Percentiles rank a stretch among this genome's conserved stretches.
phyloP scores from a whole-genome alignment of 2,888 invertebrate species.

The Andricus quercusramuli region DNA sequence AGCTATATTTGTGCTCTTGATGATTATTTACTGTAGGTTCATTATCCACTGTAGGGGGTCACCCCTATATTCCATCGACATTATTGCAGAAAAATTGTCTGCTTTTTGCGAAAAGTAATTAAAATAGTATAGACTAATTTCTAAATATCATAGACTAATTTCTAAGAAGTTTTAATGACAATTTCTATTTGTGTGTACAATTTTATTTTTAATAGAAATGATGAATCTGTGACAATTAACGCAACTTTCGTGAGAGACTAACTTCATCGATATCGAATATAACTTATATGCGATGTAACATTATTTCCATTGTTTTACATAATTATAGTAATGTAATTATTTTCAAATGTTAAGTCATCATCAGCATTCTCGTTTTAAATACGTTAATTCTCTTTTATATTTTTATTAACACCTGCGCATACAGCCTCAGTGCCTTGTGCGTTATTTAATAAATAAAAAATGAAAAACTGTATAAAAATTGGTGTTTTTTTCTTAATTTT shows the following conservation, averaged over 20 bases:
- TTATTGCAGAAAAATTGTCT: background rate
- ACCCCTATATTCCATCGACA: background rate
- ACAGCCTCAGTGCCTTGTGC: background rate
- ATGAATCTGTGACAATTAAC: background rate
- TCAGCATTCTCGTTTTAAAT: constrained; percentile 34
- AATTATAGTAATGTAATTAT: constrained; percentile 13
- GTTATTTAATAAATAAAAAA: constrained; percentile 39
- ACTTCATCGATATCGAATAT: constrained; percentile 50
- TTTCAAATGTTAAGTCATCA: constrained; percentile 4
- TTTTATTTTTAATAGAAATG: constrained; percentile 22
- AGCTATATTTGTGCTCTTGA: too few relatives aligned
- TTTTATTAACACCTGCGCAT: constrained; percentile 26
- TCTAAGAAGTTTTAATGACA: background rate
- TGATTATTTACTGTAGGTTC: too few relatives aligned
- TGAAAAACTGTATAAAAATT: background rate
- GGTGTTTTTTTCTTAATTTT: background rate
- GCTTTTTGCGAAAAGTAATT: background rate
- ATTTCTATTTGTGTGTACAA: background rate
- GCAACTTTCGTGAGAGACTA: constrained; percentile 49
- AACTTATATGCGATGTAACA: constrained; percentile 54
- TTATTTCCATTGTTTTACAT: constrained; percentile 61
- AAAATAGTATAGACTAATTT: constrained; percentile 1
- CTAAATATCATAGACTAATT: constrained; percentile 32
- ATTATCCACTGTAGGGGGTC: too few relatives aligned
- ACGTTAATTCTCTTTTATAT: constrained; percentile 32